Base-by-base conservation (phyloP, 2,888 invertebrate species). In the Xanthia togata region DNA sequence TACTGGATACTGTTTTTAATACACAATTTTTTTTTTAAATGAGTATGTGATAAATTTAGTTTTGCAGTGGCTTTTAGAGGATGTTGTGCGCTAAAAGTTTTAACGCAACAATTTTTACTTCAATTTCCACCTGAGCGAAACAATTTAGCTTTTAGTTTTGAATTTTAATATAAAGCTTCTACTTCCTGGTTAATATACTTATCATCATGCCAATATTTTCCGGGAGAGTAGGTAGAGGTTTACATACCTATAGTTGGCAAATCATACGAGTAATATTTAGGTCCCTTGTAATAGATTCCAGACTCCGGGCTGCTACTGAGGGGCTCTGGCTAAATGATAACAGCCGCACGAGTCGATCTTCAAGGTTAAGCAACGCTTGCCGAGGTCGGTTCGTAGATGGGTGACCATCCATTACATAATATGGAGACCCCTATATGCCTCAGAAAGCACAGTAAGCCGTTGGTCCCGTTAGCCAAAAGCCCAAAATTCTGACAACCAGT, bases 101-200 rank as follows among this genome's bases (percentile, higher is more conserved):
- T n/a, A 17, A 1, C 26, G 23, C 47, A 65, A 82, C 77, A 62
- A 41, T 68, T 79, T 79, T 67, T 35, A 62, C 41, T 67, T 72
- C 12, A 47, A 76, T 55, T 60, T 75, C 20, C 3, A 41, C 14
- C 17, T 20, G 62, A 35, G 17, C 55, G 26, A 41, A 79, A 63
- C 44, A 31, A 62, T 67, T 67, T 62, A 20, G 44, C 65, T 82
- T 76, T 76, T 57, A 57, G 62, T 76, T 73, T 64, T n/a, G 17
- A 14, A 26, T 55, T 82, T 82, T 50, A 67, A 31, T 67, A 26
- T 26, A 50, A 78, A 50, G 17, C 62, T 78, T 74, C 4, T 23
- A 17, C 26, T 14, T 26, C 41, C 47, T 64, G n/a, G 35, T 81
- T 63, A 47, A 63, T 41, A 14, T 53, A 4, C 8, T 26, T 38